These are phyloP conservation scores for Echeneis naucrates DNA, from an alignment of 2,797 vertebrate genomes.

Conservation along the genomic window DNA sequence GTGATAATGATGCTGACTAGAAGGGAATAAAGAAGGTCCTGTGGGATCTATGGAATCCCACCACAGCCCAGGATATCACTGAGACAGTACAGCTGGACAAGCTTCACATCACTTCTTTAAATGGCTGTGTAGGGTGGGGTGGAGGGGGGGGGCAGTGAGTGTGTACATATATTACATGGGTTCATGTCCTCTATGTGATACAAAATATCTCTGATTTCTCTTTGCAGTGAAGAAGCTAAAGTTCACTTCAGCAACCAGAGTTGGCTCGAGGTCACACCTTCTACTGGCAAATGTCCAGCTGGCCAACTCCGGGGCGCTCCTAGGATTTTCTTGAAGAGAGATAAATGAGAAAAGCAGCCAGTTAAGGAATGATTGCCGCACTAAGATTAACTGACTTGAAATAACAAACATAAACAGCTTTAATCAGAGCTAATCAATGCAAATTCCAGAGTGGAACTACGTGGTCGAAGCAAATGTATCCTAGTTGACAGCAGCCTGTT, in stretches of 20 bases:
- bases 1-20: constrained; percentile 25
- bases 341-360: not conserved
- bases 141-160: not conserved
- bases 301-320: not conserved
- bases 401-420: not conserved
- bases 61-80: constrained; percentile 5
- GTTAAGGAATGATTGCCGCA: not conserved
- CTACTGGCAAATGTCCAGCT: not conserved
- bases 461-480: constrained; percentile 17
- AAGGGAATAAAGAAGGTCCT: constrained; percentile 6
- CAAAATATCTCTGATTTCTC: not conserved
- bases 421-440: constrained; percentile 2
- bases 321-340: not conserved
- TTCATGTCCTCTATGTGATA: not conserved
- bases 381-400: not conserved
- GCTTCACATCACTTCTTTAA: constrained; percentile 35
- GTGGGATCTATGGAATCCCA: constrained; percentile 30
- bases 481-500: constrained; percentile 8
- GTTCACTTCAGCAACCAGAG: not conserved
- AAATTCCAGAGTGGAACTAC: not conserved
- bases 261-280: not conserved
- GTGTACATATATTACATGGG: not conserved
- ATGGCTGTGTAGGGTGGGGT: constrained; percentile 16
- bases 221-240: not conserved
- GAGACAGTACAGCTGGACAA: constrained; percentile 25